These are phyloP conservation scores for Azemiops feae DNA, from an alignment of 2,113 vertebrate species.

Conservation along the genomic window DNA sequence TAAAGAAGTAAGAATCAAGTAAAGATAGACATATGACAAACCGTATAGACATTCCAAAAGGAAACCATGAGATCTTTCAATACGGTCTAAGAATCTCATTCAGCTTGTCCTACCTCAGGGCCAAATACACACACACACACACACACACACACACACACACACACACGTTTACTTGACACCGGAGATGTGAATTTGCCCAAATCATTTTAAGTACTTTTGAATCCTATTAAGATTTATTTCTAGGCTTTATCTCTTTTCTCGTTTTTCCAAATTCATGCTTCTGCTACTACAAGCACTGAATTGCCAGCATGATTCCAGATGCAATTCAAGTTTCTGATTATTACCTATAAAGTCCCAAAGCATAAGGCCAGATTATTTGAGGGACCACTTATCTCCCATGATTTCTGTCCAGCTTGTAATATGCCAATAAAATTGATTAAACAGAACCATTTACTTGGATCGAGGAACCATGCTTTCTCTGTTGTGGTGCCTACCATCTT, in stretches of 20 bases:
- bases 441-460: neutral
- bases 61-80: neutral
- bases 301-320: neutral
- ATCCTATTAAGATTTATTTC: neutral
- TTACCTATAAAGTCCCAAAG: neutral
- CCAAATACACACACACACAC: neutral
- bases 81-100: neutral
- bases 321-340: neutral
- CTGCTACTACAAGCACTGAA: neutral
- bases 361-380: neutral
- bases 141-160: too few species aligned
- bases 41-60: neutral
- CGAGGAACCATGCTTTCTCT: neutral
- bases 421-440: neutral
- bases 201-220: neutral
- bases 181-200: neutral
- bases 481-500: neutral
- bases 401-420: neutral
- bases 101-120: neutral
- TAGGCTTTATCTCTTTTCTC: neutral
- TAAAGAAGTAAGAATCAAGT: neutral
- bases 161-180: too few species aligned
- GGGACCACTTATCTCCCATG: neutral
- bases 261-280: neutral
- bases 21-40: neutral